Evolutionary conservation across 2,888 invertebrate species (phyloP).

Genomic region (Penaeus monodon): DNA sequence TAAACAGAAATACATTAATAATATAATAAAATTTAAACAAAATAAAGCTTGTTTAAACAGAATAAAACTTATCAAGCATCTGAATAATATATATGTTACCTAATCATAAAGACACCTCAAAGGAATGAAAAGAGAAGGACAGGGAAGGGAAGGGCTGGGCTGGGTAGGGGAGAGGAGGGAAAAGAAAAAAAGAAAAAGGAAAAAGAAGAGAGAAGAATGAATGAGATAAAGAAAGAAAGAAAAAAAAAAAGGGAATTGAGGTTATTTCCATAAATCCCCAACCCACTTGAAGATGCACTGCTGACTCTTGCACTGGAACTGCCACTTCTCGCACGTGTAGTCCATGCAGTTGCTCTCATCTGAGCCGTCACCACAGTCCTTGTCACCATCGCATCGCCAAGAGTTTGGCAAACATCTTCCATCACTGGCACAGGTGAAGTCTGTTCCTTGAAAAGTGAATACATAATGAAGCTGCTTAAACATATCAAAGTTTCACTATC

Average conservation of each 20-base stretch:
- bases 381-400: constrained; percentile 83
- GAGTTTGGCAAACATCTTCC: constrained; percentile 68
- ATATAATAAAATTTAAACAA: too few species aligned
- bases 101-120: too few species aligned
- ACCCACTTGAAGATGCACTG: constrained; percentile 67
- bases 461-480: background rate
- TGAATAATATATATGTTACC: too few species aligned
- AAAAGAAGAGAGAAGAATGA: background rate
- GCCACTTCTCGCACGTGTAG: constrained; percentile 56
- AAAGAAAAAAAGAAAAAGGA: background rate
- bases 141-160: background rate
- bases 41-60: too few species aligned
- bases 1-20: too few species aligned
- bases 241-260: too few species aligned
- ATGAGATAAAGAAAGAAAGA: too few species aligned
- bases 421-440: constrained; percentile 74
- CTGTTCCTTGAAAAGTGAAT: constrained; percentile 68
- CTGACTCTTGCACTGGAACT: constrained; percentile 66
- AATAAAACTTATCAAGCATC: too few species aligned
- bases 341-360: constrained; percentile 79
- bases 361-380: constrained; percentile 71
- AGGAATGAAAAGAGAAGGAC: background rate
- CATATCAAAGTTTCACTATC: background rate
- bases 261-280: background rate
- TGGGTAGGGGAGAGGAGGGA: too few species aligned